phyloP scores from a whole-genome alignment of 2,797 vertebrate genomes.

The Bradypus variegatus region DNA sequence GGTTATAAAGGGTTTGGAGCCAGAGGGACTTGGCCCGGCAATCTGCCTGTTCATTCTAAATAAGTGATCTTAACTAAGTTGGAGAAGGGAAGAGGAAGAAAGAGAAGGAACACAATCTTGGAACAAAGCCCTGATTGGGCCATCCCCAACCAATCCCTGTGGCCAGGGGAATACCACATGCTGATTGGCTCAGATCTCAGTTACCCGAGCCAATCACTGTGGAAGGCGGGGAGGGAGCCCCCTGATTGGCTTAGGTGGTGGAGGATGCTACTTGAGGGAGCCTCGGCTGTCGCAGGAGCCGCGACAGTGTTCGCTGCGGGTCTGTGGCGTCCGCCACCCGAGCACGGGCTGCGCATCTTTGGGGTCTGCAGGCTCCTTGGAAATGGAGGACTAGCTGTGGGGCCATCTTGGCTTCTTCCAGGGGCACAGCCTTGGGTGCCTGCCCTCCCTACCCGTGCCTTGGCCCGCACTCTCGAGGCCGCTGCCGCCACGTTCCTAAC shows the following conservation, averaged over 20 bases:
- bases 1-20: background rate
- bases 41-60: background rate
- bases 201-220: background rate
- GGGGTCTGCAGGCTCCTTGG: background rate
- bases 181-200: conserved; percentile 22
- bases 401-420: background rate
- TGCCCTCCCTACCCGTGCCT: background rate
- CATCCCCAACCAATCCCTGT: background rate
- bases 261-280: rapidly evolving
- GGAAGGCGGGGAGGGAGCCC: background rate
- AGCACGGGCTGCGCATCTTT: background rate
- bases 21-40: background rate
- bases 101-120: too few relatives aligned
- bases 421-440: background rate
- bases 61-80: background rate
- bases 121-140: background rate
- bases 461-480: too few relatives aligned
- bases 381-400: rapidly evolving
- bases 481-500: background rate
- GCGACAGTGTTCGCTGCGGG: background rate
- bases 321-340: rapidly evolving
- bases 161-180: background rate
- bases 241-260: background rate
- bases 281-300: background rate
- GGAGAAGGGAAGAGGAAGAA: rapidly evolving